Evolutionary conservation across 2,113 vertebrate species (phyloP).

Genomic region (Todiramphus chloris): DNA sequence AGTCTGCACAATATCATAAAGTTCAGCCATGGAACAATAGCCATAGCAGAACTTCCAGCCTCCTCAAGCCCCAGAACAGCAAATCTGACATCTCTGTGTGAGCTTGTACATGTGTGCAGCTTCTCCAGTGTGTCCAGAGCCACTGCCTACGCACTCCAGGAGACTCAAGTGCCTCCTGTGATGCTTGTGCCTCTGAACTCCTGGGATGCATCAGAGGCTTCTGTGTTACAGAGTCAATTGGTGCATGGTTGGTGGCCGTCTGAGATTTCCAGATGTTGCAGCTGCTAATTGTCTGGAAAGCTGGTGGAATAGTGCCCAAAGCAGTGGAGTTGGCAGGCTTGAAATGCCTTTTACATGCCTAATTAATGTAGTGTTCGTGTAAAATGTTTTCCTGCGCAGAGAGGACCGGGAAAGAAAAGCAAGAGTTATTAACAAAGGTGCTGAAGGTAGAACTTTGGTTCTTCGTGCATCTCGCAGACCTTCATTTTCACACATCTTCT

Average conservation of each 20-base stretch:
- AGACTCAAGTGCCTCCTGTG: neutral
- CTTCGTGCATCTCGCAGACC: neutral
- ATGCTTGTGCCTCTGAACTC: neutral
- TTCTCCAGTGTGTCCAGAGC: neutral
- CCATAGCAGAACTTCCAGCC: neutral
- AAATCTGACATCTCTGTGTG: neutral
- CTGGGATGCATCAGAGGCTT: neutral
- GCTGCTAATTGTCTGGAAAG: slow-evolving; percentile 46
- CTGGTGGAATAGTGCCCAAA: slow-evolving; percentile 41
- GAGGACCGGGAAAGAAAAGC: neutral
- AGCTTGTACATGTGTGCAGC: neutral
- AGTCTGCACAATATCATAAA: neutral
- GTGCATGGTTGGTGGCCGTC: slow-evolving; percentile 37
- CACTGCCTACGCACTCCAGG: neutral
- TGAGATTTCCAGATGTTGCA: slow-evolving; percentile 43
- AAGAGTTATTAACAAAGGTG: neutral
- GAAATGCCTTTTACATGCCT: slow-evolving; percentile 6
- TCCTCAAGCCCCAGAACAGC: neutral
- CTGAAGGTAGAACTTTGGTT: neutral
- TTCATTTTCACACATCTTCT: neutral
- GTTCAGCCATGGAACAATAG: neutral
- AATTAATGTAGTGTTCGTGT: slow-evolving; percentile 12
- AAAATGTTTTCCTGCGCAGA: neutral
- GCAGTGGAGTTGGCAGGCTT: neutral
- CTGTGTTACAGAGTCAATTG: neutral